Evolutionary conservation across 2,797 vertebrate species (phyloP).

Genomic region (Mus minutoides): DNA sequence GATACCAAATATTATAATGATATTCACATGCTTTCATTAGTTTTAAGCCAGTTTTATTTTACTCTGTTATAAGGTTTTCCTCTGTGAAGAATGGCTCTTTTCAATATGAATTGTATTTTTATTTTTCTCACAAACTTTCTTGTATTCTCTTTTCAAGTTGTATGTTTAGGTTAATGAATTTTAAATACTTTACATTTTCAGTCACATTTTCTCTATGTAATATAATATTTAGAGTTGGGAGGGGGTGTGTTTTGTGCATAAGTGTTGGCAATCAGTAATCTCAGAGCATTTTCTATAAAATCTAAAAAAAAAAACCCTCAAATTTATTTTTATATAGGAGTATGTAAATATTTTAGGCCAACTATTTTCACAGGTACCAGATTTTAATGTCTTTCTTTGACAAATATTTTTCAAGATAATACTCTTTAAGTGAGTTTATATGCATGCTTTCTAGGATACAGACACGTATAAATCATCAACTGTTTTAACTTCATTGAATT

Average conservation of each 20-base stretch:
- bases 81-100: conserved; percentile 3
- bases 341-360: conserved; percentile 52
- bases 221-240: not conserved
- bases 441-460: not conserved
- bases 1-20: not conserved
- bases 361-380: conserved; percentile 42
- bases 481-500: conserved; percentile 15
- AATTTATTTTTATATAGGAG: conserved; percentile 47
- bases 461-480: not conserved
- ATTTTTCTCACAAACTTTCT: not conserved
- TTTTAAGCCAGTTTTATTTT: not conserved
- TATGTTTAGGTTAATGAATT: conserved; percentile 46
- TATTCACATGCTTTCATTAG: not conserved
- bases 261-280: not conserved
- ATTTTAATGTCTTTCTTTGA: conserved; percentile 20
- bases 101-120: not conserved
- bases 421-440: not conserved
- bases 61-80: not conserved
- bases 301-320: conserved; percentile 8
- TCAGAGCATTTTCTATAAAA: not conserved
- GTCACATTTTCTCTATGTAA: conserved; percentile 17
- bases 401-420: conserved; percentile 38
- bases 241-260: conserved; percentile 16
- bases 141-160: not conserved
- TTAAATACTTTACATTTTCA: conserved; percentile 42